These are phyloP conservation scores for Heliothis peltigera DNA, from an alignment of 2,888 invertebrate genomes.

Conservation along the genomic window DNA sequence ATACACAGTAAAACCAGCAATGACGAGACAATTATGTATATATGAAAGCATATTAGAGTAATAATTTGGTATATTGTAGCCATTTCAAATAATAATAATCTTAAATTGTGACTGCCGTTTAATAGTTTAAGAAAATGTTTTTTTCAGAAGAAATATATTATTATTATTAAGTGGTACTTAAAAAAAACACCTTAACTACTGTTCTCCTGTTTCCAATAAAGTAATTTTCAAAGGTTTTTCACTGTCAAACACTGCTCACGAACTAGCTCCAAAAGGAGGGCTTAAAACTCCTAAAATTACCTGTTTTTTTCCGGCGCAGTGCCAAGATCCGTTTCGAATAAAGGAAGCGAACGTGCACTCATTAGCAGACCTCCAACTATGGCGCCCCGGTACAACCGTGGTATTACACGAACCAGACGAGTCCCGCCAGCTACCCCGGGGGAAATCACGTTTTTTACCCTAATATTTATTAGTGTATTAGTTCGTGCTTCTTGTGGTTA, in stretches of 20 bases:
- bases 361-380: constrained; percentile 42
- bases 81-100: too few species aligned
- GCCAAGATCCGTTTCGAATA: constrained; percentile 43
- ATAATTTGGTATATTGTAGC: too few species aligned
- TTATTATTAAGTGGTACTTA: background rate
- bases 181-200: background rate
- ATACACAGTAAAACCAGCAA: background rate
- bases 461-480: constrained; percentile 41
- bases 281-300: constrained; percentile 1
- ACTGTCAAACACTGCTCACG: background rate
- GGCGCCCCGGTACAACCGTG: background rate
- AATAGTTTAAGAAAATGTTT: too few species aligned
- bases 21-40: too few species aligned
- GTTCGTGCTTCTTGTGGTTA: constrained; percentile 3
- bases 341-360: constrained; percentile 40
- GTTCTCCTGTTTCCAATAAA: background rate
- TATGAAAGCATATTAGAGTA: too few species aligned
- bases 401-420: constrained; percentile 23
- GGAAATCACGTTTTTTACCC: constrained; percentile 49
- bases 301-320: constrained; percentile 31
- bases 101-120: too few species aligned
- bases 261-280: constrained; percentile 6
- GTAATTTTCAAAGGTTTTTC: background rate
- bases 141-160: too few species aligned
- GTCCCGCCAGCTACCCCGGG: constrained; percentile 24